phyloP scores from a whole-genome alignment of 2,888 invertebrate species.

The Cheilosia impressa region DNA sequence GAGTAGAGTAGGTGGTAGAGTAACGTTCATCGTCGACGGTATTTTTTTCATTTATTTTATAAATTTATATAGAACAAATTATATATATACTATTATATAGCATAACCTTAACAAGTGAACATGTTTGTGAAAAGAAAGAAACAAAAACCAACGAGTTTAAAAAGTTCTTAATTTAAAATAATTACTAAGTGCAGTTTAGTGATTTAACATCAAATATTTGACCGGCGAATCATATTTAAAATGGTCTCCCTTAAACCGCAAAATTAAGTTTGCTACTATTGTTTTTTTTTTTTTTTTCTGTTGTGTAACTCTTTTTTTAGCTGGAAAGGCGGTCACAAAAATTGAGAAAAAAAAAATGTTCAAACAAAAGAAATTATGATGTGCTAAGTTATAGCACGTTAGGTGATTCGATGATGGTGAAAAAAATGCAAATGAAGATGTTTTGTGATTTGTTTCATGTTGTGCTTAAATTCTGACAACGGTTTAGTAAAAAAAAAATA shows the following conservation, averaged over 20 bases:
- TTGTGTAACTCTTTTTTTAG: conserved; percentile 50
- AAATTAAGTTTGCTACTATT: conserved; percentile 23
- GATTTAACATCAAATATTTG: conserved; percentile 53
- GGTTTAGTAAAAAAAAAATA: conserved; percentile 44
- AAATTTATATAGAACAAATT: conserved; percentile 60
- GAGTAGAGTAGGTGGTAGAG: conserved; percentile 52
- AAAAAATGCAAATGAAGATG: conserved; percentile 41
- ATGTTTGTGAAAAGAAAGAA: conserved; percentile 61
- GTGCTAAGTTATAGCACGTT: conserved; percentile 53
- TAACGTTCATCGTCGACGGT: conserved; percentile 59
- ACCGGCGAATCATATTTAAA: conserved; percentile 55
- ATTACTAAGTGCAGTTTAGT: conserved; percentile 69
- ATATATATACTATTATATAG: conserved; percentile 34
- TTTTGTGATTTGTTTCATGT: conserved; percentile 69
- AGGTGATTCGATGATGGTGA: conserved; percentile 55
- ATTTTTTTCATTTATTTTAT: conserved; percentile 69
- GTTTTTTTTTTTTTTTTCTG: conserved; percentile 7
- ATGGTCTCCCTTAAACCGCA: conserved; percentile 33
- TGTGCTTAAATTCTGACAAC: conserved; percentile 61
- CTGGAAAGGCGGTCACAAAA: conserved; percentile 37
- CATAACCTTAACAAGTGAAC: conserved; percentile 63
- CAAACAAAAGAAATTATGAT: conserved; percentile 28
- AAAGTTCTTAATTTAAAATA: conserved; percentile 52
- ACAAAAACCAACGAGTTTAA: conserved; percentile 35
- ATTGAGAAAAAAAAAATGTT: conserved; percentile 18